These are phyloP conservation scores for Sebastes kiyomatsui DNA, from an alignment of 2,797 vertebrate species.

Conservation along the genomic window DNA sequence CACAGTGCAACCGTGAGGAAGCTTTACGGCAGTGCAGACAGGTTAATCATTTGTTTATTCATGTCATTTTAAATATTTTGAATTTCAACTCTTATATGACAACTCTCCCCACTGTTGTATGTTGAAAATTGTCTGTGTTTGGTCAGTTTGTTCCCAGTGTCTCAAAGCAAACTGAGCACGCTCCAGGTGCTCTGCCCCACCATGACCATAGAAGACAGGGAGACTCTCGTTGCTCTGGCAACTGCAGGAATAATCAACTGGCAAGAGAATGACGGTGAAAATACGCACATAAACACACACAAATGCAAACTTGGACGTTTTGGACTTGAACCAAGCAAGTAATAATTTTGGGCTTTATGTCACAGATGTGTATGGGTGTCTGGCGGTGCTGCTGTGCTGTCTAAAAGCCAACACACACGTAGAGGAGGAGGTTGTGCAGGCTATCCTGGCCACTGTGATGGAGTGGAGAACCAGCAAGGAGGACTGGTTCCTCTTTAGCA, in stretches of 20 bases:
- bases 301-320: not conserved
- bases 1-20: conserved; percentile 70
- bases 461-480: conserved; percentile 91
- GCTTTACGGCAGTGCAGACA: conserved; percentile 85
- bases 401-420: conserved; percentile 80
- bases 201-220: conserved; percentile 86
- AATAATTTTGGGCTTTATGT: conserved; percentile 15
- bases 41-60: conserved; percentile 74
- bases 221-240: conserved; percentile 86
- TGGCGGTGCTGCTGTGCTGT: conserved; percentile 92
- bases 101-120: not conserved
- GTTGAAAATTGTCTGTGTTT: conserved; percentile 37
- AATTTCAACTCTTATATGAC: not conserved
- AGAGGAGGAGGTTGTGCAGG: conserved; percentile 86
- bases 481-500: conserved; percentile 93
- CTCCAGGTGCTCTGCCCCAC: conserved; percentile 89
- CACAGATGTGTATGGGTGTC: conserved; percentile 89
- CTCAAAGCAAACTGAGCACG: conserved; percentile 89
- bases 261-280: conserved; percentile 84
- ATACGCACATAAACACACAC: not conserved
- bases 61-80: not conserved
- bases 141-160: conserved; percentile 90
- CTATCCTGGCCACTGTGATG: conserved; percentile 87
- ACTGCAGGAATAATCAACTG: conserved; percentile 90
- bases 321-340: not conserved